Conservation (phyloP, 2,888 invertebrate genomes). For the Morinoia aosen region DNA sequence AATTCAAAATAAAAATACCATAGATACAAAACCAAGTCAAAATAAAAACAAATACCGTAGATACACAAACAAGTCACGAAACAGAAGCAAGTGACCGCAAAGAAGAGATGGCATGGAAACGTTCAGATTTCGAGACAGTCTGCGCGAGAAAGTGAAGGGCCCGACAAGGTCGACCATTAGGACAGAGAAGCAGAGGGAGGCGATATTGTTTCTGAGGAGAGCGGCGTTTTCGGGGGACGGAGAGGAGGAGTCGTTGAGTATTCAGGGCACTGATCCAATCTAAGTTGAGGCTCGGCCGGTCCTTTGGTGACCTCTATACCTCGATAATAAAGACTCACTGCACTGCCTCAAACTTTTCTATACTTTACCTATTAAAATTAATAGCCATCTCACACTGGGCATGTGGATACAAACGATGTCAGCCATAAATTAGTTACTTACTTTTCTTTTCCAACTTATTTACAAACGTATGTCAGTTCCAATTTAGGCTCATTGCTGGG, state of each 20-base stretch:
- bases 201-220: not conserved
- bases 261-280: constrained; percentile 48
- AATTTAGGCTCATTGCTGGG: not conserved
- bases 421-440: not conserved
- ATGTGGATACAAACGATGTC: not conserved
- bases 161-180: constrained; percentile 18
- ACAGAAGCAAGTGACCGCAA: not conserved
- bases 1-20: too few species aligned
- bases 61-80: too few species aligned
- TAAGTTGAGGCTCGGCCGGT: constrained; percentile 46
- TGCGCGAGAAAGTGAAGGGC: not conserved
- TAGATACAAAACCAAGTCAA: too few species aligned
- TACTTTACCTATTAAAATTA: constrained; percentile 34
- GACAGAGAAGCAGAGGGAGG: not conserved
- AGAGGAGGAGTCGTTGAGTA: not conserved
- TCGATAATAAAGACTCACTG: constrained; percentile 42
- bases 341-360: constrained; percentile 1
- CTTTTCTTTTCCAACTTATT: not conserved
- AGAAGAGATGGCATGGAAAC: not conserved
- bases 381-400: not conserved
- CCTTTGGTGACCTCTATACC: constrained; percentile 40
- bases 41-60: too few species aligned
- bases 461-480: not conserved
- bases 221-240: not conserved
- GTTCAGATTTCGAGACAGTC: not conserved